Evolutionary conservation across 2,797 vertebrate genomes (phyloP).

Genomic region (Falco berigora): DNA sequence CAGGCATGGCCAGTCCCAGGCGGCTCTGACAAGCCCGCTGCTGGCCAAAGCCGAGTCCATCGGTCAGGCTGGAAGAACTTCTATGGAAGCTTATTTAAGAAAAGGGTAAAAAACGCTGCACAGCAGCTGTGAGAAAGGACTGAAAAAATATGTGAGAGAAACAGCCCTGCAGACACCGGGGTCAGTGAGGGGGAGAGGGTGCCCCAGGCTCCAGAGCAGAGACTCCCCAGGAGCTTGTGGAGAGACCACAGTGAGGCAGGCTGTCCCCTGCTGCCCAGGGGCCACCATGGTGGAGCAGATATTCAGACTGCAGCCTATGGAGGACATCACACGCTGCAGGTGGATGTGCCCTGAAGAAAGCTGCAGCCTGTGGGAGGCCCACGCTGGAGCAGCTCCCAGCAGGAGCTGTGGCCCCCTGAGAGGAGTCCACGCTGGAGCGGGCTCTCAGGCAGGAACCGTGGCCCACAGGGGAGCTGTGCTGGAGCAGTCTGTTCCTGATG

Average conservation of each 20-base stretch:
- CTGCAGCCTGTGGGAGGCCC: rapidly evolving
- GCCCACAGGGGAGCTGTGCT: background rate
- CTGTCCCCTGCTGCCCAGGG: background rate
- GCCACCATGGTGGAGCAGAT: background rate
- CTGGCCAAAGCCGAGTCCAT: no score
- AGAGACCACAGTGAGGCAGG: background rate
- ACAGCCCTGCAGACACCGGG: background rate
- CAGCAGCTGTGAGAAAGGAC: no score
- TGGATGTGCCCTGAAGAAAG: background rate
- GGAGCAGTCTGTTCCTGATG: background rate
- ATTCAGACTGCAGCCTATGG: background rate
- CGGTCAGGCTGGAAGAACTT: no score
- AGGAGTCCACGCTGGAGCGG: background rate
- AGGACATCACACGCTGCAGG: background rate
- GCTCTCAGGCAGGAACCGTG: background rate
- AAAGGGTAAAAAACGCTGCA: no score
- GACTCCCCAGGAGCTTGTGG: background rate
- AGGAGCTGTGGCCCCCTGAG: background rate
- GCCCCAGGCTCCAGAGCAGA: no score
- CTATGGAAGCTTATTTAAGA: no score
- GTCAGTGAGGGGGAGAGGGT: background rate
- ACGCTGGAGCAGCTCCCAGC: background rate
- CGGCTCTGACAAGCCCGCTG: no score
- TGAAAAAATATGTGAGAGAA: no score
- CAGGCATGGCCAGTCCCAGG: no score